phyloP scores from a whole-genome alignment of 2,888 invertebrate species.

The Drosophila nigritarsus region DNA sequence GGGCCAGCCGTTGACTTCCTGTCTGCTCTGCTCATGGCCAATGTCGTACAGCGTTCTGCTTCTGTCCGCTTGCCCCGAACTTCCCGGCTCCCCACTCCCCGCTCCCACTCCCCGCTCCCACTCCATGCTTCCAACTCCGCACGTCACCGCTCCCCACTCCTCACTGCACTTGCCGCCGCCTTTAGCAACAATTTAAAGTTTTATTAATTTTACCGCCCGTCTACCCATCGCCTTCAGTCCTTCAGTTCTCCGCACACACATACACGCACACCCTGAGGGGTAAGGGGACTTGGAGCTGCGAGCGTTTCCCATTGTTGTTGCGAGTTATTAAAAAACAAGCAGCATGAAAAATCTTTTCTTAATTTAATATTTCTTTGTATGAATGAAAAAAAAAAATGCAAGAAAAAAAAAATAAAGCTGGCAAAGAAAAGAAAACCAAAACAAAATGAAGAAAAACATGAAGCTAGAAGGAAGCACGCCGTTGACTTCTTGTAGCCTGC shows the following conservation, averaged over 20 bases:
- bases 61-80: neutral
- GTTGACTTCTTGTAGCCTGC: constrained; percentile 59
- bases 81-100: too few species aligned
- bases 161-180: constrained; percentile 35
- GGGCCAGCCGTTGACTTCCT: constrained; percentile 57
- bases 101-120: neutral
- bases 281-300: constrained; percentile 11
- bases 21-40: constrained; percentile 57
- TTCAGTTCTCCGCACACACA: constrained; percentile 8
- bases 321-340: constrained; percentile 77
- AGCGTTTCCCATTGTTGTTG: constrained; percentile 66
- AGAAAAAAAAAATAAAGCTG: constrained; percentile 8
- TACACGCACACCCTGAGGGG: neutral
- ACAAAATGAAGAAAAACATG: constrained; percentile 49
- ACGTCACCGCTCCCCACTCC: neutral
- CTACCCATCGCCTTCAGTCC: constrained; percentile 23
- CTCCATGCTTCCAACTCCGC: neutral
- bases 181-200: constrained; percentile 77
- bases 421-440: constrained; percentile 35
- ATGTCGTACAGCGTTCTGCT: constrained; percentile 37
- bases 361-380: constrained; percentile 75
- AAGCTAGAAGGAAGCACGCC: constrained; percentile 55
- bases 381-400: constrained; percentile 27
- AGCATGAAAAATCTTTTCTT: constrained; percentile 71
- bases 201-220: constrained; percentile 70